Evolutionary conservation across 2,113 vertebrate species (phyloP), one percentile per base, ranked within the genome.

Genomic region (Silurus meridionalis): DNA sequence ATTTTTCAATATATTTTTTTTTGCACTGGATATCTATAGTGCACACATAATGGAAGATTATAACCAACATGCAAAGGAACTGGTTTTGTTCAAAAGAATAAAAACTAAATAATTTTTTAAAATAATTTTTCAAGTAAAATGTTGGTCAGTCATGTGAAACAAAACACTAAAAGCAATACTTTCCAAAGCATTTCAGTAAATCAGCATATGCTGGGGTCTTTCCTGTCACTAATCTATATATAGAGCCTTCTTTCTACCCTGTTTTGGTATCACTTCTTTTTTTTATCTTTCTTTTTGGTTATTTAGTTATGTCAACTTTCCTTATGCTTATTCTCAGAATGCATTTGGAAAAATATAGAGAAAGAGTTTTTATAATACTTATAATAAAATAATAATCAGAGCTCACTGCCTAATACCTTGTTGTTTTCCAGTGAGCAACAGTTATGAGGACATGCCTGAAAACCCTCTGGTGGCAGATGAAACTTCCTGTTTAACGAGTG

Each of bases 401-500:
- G 37, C 37, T 80, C 17, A 5, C n/a, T 77, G 8, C 28, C 21
- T 8, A 4, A n/a, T 53, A 8, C 50, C 25, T 21, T 77, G 23
- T 53, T 78, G 6, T 77, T 78, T 78, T 1, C 78, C 78, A 80
- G 78, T 21, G 17, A 21, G 14, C 57, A 80, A 82, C 37, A 86
- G 77, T 83, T 90, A 88, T 77, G 89, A 90, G 28, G 87, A 90
- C 0, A 48, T 88, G 57, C 17, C 57, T 21, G 57, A 80, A 61
- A 48, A 14, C n/a, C 25, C n/a, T 50, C 14, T 37, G 8, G 11
- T 19, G 17, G 15, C 25, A 82, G 55, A 52, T 6, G 10, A 87
- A 67, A n/a, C 60, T 37, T 48, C 52, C 55, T 19, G 7, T n/a
- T 74, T 64, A 25, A 58, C 17, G 13, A 21, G 8, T 1, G 25